Conservation (phyloP, 2,797 vertebrate genomes). For the Holocentrus rufus region DNA sequence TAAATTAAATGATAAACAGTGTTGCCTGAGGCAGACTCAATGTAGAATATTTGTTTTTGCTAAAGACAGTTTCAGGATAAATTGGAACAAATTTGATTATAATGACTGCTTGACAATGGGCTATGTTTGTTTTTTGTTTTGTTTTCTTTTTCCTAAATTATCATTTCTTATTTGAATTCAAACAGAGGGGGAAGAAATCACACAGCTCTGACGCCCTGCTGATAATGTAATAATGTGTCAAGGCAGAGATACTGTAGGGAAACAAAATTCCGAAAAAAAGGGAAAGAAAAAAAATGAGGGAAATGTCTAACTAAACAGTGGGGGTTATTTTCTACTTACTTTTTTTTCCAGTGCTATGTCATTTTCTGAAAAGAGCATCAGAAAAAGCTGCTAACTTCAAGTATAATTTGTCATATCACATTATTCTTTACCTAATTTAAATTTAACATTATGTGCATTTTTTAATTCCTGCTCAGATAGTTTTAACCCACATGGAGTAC, state of each 20-base stretch:
- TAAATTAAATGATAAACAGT: slow-evolving; percentile 45
- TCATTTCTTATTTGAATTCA: slow-evolving; percentile 16
- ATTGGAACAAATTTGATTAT: not conserved
- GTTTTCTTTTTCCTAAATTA: not conserved
- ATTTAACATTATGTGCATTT: no score
- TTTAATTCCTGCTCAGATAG: not conserved
- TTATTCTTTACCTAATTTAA: no score
- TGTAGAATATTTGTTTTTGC: slow-evolving; percentile 14
- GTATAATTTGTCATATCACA: no score
- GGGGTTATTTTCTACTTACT: no score
- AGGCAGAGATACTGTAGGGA: not conserved
- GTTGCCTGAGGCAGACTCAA: slow-evolving; percentile 3
- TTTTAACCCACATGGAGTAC: not conserved
- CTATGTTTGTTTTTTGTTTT: slow-evolving; percentile 20
- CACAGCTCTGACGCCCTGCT: not conserved
- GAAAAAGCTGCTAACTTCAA: no score
- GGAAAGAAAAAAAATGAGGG: not conserved
- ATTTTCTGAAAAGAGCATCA: no score
- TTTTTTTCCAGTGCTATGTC: no score
- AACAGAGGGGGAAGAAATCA: slow-evolving; percentile 8
- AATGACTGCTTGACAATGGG: slow-evolving; percentile 20
- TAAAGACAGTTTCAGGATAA: not conserved
- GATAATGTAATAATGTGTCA: slow-evolving; percentile 38
- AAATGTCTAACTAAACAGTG: no score
- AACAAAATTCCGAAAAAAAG: not conserved